Base-by-base conservation (phyloP, 1,140 invertebrate genomes). In the Monochamus saltuarius region DNA sequence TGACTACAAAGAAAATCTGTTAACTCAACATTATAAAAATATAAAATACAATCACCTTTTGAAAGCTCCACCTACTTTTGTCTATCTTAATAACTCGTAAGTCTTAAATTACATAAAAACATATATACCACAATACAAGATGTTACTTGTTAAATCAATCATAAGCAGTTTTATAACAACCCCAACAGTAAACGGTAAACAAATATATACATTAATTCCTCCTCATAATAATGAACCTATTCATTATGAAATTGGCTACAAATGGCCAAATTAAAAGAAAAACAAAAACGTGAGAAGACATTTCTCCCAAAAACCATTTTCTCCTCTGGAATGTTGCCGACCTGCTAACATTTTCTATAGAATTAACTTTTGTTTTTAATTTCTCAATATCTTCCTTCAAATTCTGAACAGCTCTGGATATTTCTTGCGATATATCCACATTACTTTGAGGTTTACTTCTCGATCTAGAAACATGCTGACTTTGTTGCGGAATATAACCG, bases 191-290 rank as follows among this genome's bases (percentile, higher is more conserved):
- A 29, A 29, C 22, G 6, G 22, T 29, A 29, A 29, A 29, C 22
- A 29, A 29, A 6, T 29, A 6, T 29, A 29, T 6, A 29, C 6
- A 29, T 29, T 29, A 29, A 6, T 29, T 29, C 22, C 22, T 29
- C 22, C 22, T 29, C n/a, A n/a, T n/a, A 29, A 29, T 29, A 29
- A 29, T 2, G 22, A 29, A 74, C 53, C 71, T 46, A 62, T 69
- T 70, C 57, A 81, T 64, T 37, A 82, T 62, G 60, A 77, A 73
- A 61, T 79, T 78, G 38, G 79, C 81, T 22, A 85, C 36, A 63
- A 86, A 84, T 14, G 84, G 84, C 84, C 84, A 86, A 13, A 82
- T 36, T 14, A 85, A 76, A 49, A 85, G 67, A 35, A 85, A 73
- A 14, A 76, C 71, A 22, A 85, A 78, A 63, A 84, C 77, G 22